A percentile compares a stretch with the other conserved stretches of the same genome.
phyloP scores from a whole-genome alignment of 2,797 vertebrate species.

The Acanthurus tractus region DNA sequence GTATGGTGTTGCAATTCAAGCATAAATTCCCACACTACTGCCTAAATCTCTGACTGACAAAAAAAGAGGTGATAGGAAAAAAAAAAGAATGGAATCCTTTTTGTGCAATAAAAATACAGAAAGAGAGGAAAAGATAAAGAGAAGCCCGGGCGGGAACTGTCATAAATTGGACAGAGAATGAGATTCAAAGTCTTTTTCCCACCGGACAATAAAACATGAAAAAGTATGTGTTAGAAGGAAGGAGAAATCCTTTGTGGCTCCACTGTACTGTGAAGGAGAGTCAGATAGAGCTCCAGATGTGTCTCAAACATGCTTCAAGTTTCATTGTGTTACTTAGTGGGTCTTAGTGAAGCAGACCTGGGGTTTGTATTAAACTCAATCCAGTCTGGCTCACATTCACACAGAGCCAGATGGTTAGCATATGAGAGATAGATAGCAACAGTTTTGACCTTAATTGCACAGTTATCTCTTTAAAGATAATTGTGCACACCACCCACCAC shows the following conservation, averaged over 20 bases:
- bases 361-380: conserved; percentile 63
- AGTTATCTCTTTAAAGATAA: conserved; percentile 41
- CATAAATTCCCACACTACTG: conserved; percentile 27
- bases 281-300: conserved; percentile 76
- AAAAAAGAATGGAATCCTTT: conserved; percentile 26
- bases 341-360: conserved; percentile 62
- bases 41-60: conserved; percentile 24
- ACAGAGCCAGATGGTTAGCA: conserved; percentile 62
- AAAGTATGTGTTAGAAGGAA: conserved; percentile 67
- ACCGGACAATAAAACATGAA: conserved; percentile 78
- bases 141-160: conserved; percentile 60
- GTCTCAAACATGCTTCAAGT: conserved; percentile 75
- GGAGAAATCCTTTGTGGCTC: conserved; percentile 66
- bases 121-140: conserved; percentile 54
- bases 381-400: conserved; percentile 43
- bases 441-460: conserved; percentile 37
- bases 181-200: conserved; percentile 69
- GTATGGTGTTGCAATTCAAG: conserved; percentile 21
- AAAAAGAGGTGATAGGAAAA: not conserved
- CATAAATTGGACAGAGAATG: conserved; percentile 64
- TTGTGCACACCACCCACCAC: conserved; percentile 15
- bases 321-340: conserved; percentile 73
- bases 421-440: conserved; percentile 41
- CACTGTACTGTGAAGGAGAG: conserved; percentile 51
- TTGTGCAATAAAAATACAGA: conserved; percentile 19